Evolutionary conservation across 2,888 invertebrate species (phyloP).

Genomic region (Andrena fulva): DNA sequence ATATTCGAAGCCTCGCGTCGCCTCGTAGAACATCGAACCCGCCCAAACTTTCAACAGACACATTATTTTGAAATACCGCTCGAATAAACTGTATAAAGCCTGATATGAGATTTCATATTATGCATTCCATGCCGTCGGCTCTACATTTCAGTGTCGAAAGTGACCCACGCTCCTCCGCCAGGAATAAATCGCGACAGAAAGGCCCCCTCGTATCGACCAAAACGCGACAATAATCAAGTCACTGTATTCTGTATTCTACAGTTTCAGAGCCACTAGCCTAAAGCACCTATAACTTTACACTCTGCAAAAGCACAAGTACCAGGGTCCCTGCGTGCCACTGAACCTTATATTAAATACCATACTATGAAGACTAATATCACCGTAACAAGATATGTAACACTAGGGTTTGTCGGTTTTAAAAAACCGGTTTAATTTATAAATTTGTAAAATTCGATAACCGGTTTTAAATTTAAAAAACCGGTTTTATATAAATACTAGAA

Average conservation of each 20-base stretch:
- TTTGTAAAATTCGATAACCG: no score
- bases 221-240: background rate
- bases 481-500: no score
- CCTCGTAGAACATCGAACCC: background rate
- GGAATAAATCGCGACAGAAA: background rate
- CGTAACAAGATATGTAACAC: no score
- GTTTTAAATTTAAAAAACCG: no score
- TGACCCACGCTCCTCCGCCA: background rate
- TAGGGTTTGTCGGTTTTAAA: no score
- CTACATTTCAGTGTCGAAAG: background rate
- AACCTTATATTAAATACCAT: no score
- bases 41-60: constrained; percentile 9
- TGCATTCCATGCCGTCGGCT: background rate
- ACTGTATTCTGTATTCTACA: background rate
- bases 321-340: no score
- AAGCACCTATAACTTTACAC: no score
- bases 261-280: background rate
- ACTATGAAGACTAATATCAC: no score
- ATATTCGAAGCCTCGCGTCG: constrained; percentile 17
- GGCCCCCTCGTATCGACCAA: background rate
- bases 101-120: constrained; percentile 5
- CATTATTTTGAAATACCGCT: constrained; percentile 23
- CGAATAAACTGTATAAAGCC: background rate
- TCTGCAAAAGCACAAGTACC: no score
- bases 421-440: no score